Evolutionary conservation across 2,888 invertebrate genomes (phyloP).

Genomic region (Drosophila austrosaltans): DNA sequence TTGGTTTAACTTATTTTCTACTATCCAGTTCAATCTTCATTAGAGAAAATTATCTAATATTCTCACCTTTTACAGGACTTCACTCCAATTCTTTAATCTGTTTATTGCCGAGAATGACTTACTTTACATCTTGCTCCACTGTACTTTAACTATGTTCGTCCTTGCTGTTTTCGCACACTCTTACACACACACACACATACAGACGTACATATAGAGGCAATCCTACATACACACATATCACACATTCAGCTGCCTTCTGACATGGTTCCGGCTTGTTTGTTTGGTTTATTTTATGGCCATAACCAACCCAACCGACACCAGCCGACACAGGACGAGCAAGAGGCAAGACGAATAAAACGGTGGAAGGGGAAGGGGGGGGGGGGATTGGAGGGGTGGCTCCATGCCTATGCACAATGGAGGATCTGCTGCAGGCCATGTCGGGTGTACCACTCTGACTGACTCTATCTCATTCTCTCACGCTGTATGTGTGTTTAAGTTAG

Average conservation of each 20-base stretch:
- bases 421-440: slow-evolving; percentile 50
- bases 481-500: slow-evolving; percentile 58
- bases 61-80: no score
- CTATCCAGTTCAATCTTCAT: no score
- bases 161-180: slow-evolving; percentile 38
- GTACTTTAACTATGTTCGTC: slow-evolving; percentile 41
- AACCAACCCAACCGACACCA: slow-evolving; percentile 62
- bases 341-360: background rate
- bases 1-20: no score
- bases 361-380: background rate
- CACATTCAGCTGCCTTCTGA: slow-evolving; percentile 66
- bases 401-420: slow-evolving; percentile 63
- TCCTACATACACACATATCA: slow-evolving; percentile 24
- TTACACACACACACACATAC: slow-evolving; percentile 30
- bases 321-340: slow-evolving; percentile 7
- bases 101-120: background rate
- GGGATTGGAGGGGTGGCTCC: slow-evolving; percentile 2
- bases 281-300: slow-evolving; percentile 82
- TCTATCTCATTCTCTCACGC: slow-evolving; percentile 24
- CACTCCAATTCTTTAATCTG: background rate
- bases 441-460: slow-evolving; percentile 14
- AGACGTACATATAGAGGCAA: slow-evolving; percentile 5
- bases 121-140: slow-evolving; percentile 17
- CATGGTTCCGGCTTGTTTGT: slow-evolving; percentile 81
- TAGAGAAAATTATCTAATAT: no score